These are phyloP conservation scores for Pantelozetes paolii DNA, from an alignment of 2,888 invertebrate species.

Conservation along the genomic window DNA sequence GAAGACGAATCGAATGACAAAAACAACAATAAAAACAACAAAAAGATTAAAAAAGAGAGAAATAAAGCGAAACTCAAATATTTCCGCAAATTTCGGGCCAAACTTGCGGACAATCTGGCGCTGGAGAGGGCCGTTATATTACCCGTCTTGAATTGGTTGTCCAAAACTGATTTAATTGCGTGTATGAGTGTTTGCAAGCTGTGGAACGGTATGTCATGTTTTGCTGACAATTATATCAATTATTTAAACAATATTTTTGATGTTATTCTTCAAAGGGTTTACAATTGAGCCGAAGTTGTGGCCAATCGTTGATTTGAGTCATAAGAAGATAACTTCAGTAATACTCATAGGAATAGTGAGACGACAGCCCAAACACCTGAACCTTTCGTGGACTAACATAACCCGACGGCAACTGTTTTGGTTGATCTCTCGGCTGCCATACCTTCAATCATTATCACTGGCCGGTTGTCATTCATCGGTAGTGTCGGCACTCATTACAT, in stretches of 20 bases:
- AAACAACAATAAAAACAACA: slow-evolving; percentile 44
- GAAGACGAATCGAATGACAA: slow-evolving; percentile 45
- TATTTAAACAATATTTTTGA: background rate
- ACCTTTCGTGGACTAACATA: slow-evolving; percentile 81
- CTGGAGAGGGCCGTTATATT: slow-evolving; percentile 53
- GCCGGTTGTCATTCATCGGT: slow-evolving; percentile 58
- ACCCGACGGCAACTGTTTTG: slow-evolving; percentile 83
- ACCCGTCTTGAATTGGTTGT: slow-evolving; percentile 54
- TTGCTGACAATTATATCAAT: no score
- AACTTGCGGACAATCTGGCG: slow-evolving; percentile 45
- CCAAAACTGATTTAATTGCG: slow-evolving; percentile 59
- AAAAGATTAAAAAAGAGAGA: slow-evolving; percentile 28
- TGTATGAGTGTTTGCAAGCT: slow-evolving; percentile 72
- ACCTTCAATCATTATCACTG: slow-evolving; percentile 72
- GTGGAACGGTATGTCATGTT: slow-evolving; percentile 63
- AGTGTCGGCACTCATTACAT: slow-evolving; percentile 54
- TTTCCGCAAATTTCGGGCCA: slow-evolving; percentile 43
- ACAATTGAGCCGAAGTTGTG: slow-evolving; percentile 77
- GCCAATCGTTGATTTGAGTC: slow-evolving; percentile 72
- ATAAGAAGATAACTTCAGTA: slow-evolving; percentile 60
- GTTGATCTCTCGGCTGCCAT: slow-evolving; percentile 80
- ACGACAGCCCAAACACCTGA: slow-evolving; percentile 77
- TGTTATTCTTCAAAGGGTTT: slow-evolving; percentile 56
- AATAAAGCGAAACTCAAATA: slow-evolving; percentile 40
- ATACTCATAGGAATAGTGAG: slow-evolving; percentile 73